Evolutionary conservation across 1,140 invertebrate genomes (phyloP), one percentile per base, ranked within the genome.

Genomic region (Zaprionus tsacasi): DNA sequence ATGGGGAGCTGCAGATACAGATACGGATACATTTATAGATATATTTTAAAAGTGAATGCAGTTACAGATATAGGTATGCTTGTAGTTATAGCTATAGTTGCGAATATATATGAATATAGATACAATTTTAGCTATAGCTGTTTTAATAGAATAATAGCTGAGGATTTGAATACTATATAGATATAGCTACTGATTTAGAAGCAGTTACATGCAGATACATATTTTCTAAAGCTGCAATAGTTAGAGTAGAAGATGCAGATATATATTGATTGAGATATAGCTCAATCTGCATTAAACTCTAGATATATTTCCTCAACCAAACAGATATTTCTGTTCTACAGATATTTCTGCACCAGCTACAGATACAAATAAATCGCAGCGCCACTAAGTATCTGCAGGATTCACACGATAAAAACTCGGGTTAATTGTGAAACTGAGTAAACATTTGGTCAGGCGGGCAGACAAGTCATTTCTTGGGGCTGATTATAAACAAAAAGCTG

Each of bases 401-500:
- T 86, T 86, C 82, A 71, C 83, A 82, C 82, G 43, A 69, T 70
- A 43, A 35, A 55, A 55, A 36, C 54, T 76, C 67, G 70, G 61
- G 68, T 61, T 72, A 83, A 68, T 71, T 61, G 48, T 61, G 40
- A 55, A 43, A 55, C 70, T 50, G 58, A 36, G 65, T 83, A 81
- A 83, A 81, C 82, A 85, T 68, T 65, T 56, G 5, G 11, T 13
- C 33, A 15, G 12, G 30, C 69, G 10, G 40, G 45, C 55, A 75
- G 76, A 66, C 57, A 61, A 76, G 54, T 54, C 54, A 35, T 33
- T 64, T 38, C 60, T 50, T 27, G 54, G 58, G 56, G 40, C 56
- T 52, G 52, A 78, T 86, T 86, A 81, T 85, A 85, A 85, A 86
- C 82, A 85, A 81, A 72, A 35, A 35, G 27, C 54, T 45, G 54